phyloP scores from a whole-genome alignment of 1,140 invertebrate genomes.

The Drosophila setifemur region DNA sequence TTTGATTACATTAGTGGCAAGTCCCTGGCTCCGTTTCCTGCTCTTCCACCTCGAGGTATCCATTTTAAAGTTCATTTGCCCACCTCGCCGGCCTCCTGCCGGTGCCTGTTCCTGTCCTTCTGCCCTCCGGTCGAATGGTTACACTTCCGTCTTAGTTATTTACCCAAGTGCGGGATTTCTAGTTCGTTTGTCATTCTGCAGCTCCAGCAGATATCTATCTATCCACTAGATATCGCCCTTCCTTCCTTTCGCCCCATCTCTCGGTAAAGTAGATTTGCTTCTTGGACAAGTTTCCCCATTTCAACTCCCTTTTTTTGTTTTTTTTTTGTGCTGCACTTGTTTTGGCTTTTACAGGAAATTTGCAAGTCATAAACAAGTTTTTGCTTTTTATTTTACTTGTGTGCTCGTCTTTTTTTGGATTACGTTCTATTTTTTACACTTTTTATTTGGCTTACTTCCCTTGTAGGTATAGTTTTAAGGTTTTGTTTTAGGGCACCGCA shows the following conservation, averaged over 20 bases:
- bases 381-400: conserved; percentile 71
- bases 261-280: conserved; percentile 34
- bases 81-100: conserved; percentile 20
- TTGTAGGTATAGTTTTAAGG: conserved; percentile 46
- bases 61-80: conserved; percentile 78
- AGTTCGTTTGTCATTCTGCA: conserved; percentile 68
- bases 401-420: conserved; percentile 12
- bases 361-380: conserved; percentile 81
- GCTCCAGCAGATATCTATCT: neutral
- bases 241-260: too few relatives aligned
- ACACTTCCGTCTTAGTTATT: conserved; percentile 73
- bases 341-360: conserved; percentile 70
- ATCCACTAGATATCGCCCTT: too few relatives aligned
- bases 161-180: conserved; percentile 75
- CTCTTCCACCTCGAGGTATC: conserved; percentile 30
- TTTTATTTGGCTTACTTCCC: conserved; percentile 1
- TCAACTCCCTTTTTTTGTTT: conserved; percentile 8
- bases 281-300: conserved; percentile 43
- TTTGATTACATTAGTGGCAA: conserved; percentile 74
- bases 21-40: conserved; percentile 8
- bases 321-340: conserved; percentile 44
- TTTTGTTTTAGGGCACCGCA: conserved; percentile 28
- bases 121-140: conserved; percentile 45
- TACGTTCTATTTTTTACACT: conserved; percentile 10
- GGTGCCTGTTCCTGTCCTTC: neutral